Base-by-base conservation (phyloP, 2,113 vertebrate genomes). In the Isurus oxyrinchus region DNA sequence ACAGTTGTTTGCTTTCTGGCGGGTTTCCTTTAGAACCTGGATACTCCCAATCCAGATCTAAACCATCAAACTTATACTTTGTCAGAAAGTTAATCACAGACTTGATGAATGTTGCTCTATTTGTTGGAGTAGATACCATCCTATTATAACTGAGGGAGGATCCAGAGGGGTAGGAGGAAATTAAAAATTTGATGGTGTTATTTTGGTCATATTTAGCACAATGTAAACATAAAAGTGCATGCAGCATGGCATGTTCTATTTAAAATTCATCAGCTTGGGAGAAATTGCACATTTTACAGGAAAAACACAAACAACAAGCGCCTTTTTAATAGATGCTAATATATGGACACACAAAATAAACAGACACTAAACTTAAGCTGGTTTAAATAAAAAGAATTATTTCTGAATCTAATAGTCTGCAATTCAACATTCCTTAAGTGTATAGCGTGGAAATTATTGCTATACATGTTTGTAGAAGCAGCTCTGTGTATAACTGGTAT, bases 21-120 rank as follows among this genome's bases (percentile, higher is more conserved):
- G 97, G 96, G 49, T 97, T 97, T 95, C 97, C 97, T 96, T 66
- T 96, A 96, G 97, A 97, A 79, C 97, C 98, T 31, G 98, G 98
- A 96, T 97, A 98, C 95, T 98, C 97, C 97, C 97, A 98, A 96
- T 98, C 98, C 40, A 98, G 97, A 96, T 98, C 98, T 57, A 98
- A 97, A 14, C 97, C 98, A 55, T 98, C 97, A 96, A 98, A 98
- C 69, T 95, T 96, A 40, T 98, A 79, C 96, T 96, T 96, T 55
- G 97, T 97, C 97, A 98, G 97, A 96, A 98, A 98, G 23, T 19
- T 53, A 81, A 97, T 93, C 84, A 97, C 97, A 13, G 97, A 98
- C 67, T 57, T 57, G 91, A 98, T 97, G 96, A 98, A 98, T 59
- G 81, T 97, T 97, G 97, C 96, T 6, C 97, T 97, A 94, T 96